Evolutionary conservation across 2,888 invertebrate species (phyloP), one percentile per base, ranked within the genome.

Genomic region (Taphrorychus bicolor): DNA sequence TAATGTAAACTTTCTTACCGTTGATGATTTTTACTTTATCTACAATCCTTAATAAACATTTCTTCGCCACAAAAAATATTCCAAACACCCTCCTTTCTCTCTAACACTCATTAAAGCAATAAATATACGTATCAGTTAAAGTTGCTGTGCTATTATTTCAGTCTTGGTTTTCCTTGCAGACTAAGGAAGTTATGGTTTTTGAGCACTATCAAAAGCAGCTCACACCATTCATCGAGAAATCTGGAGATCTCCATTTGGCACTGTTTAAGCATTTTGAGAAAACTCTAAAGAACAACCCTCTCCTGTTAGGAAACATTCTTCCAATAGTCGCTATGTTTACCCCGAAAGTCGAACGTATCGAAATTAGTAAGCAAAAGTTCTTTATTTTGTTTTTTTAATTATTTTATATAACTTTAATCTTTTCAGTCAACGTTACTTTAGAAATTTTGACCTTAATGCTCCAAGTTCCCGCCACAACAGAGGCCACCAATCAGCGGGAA

Each of bases 251-350:
- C 5, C 74, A 76, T 64, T 7, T 71, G 7, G n/a, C 18, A 14
- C 32, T 76, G 2, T 61, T 77, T 42, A 73, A 75, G 63, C 67
- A 72, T 11, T 42, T 76, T 5, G 71, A 73, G 14, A 73, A 72
- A 56, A 52, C 70, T 17, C 73, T 76, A 48, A 70, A 72, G 56
- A 72, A 74, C 42, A 75, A 76, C 72, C 76, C 75, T 17, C 62
- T 75, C 14, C 61, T 73, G 7, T 60, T 70, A 17, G 53, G 72
- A 4, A 73, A 74, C 45, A 59, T 76, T 41, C 54, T 74, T n/a
- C 60, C 59, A 11, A 54, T 76, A 18, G 40, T 70, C 14, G 45
- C 41, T 18, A 32, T 65, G 53, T 68, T 70, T 42, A 7, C 22
- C 14, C 51, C 57, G n/a, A 67, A 60, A 23, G 23, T 19, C 5